Base-by-base conservation (phyloP, 2,797 vertebrate species). In the Sphaeramia orbicularis region DNA sequence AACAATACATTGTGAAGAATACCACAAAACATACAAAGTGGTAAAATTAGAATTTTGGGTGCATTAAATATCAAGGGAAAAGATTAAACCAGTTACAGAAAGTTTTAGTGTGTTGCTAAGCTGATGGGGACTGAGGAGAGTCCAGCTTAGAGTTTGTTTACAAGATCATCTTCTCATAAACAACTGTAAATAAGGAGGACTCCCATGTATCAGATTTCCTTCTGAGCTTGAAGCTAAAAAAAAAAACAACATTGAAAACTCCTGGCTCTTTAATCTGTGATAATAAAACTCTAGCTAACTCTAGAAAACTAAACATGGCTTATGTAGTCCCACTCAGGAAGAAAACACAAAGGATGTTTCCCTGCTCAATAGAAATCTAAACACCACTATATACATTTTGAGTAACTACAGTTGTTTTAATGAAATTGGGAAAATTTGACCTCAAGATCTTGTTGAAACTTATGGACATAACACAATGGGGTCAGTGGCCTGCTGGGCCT, bases 401-500 rank as follows among this genome's bases (percentile, higher is more conserved):
- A 41, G 5, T 18, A 13, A 19, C 1, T 15, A 6, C 27, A 12
- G 11, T 1, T 47, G 35, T 12, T 15, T 35, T 48, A 55, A 38
- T 57, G 50, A 53, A n/a, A 32, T 40, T 7, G 6, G 2, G 5
- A 9, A 27, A 30, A 24, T 40, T 41, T 56, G 50, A 42, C 57
- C 38, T 55, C 15, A 40, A 49, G 18, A 18, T 43, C 10, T 54
- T 50, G 49, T 15, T 74, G 63, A 77, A 78, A 74, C 36, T 27
- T 40, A 65, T 54, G 65, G 47, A 55, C 10, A 35, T 16, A 14
- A 63, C 56, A 54, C 35, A 61, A 15, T 27, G 21, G 47, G 56
- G 50, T 65, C 49, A 42, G n/a, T 11, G 43, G 35, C 49, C 45
- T 38, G 6, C 36, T 32, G 32, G 47, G 48, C 13, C 18, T 30